phyloP scores from a whole-genome alignment of 2,888 invertebrate genomes.

The Mesorhabditis belari region DNA sequence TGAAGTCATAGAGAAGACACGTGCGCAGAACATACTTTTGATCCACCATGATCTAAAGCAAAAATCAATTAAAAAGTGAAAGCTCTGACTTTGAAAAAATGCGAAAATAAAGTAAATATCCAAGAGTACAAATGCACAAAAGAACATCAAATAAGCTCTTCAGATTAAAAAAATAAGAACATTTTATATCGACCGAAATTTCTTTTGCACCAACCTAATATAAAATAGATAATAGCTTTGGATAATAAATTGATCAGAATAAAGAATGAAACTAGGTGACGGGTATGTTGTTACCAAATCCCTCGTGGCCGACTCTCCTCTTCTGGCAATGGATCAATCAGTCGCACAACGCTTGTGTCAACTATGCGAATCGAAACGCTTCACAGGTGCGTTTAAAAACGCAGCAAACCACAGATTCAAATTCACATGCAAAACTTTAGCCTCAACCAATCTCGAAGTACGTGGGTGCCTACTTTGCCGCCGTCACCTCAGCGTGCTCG shows the following conservation, averaged over 20 bases:
- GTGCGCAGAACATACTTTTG: too few relatives aligned
- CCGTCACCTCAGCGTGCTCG: conserved; percentile 55
- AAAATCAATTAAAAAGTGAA: too few relatives aligned
- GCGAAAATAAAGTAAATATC: too few relatives aligned
- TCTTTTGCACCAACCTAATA: too few relatives aligned
- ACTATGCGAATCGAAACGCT: conserved; percentile 59
- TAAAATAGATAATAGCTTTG: background rate
- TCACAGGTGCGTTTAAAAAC: conserved; percentile 53
- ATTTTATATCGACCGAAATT: too few relatives aligned
- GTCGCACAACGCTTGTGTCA: conserved; percentile 60
- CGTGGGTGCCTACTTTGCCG: conserved; percentile 57
- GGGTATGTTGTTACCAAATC: conserved; percentile 58
- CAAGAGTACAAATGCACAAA: too few relatives aligned
- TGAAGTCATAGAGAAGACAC: too few relatives aligned
- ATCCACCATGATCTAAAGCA: too few relatives aligned
- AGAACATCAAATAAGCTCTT: too few relatives aligned
- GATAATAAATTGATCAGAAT: background rate
- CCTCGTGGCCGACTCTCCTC: conserved; percentile 54
- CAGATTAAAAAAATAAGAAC: too few relatives aligned
- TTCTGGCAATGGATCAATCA: conserved; percentile 61
- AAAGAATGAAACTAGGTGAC: conserved; percentile 52
- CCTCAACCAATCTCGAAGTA: conserved; percentile 54
- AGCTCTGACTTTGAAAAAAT: too few relatives aligned
- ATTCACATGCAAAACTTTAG: conserved; percentile 8
- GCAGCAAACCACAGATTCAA: background rate